Conservation (phyloP, 2,797 vertebrate genomes). For the Acipenser ruthenus region DNA sequence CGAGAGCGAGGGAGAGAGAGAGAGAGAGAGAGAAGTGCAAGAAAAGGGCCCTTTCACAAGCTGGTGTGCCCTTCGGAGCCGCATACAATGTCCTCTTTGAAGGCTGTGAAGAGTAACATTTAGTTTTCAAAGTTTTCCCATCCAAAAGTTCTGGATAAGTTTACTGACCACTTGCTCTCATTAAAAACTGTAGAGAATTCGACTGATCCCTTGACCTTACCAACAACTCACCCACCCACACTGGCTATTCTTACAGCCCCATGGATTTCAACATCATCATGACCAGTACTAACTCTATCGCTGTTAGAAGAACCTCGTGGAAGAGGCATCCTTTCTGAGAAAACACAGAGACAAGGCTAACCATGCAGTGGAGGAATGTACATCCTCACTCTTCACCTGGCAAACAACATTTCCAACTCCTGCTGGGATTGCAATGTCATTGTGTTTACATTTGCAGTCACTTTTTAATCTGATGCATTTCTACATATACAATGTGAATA, state of each 20-base stretch:
- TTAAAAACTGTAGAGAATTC: slow-evolving; percentile 26
- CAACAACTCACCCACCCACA: neutral
- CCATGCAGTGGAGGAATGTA: too few relatives aligned
- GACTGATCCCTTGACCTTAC: neutral
- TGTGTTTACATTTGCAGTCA: too few relatives aligned
- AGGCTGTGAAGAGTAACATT: slow-evolving; percentile 71
- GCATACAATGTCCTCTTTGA: slow-evolving; percentile 74
- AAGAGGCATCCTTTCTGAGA: too few relatives aligned
- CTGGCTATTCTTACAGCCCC: neutral
- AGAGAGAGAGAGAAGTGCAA: slow-evolving; percentile 54
- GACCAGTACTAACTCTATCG: neutral
- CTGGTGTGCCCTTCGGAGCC: slow-evolving; percentile 68
- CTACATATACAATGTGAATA: too few relatives aligned
- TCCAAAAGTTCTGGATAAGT: slow-evolving; percentile 58
- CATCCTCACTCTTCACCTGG: too few relatives aligned
- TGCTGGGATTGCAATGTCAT: too few relatives aligned
- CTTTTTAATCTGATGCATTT: too few relatives aligned
- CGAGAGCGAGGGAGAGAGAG: slow-evolving; percentile 33
- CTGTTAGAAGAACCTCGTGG: too few relatives aligned
- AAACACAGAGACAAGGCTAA: too few relatives aligned
- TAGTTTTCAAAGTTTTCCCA: slow-evolving; percentile 68
- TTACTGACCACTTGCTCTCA: slow-evolving; percentile 32
- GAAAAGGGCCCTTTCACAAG: slow-evolving; percentile 70
- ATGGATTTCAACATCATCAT: neutral
- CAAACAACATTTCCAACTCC: too few relatives aligned